These are phyloP conservation scores for Polypedilum pembai DNA, from an alignment of 1,140 invertebrate species.

Conservation along the genomic window DNA sequence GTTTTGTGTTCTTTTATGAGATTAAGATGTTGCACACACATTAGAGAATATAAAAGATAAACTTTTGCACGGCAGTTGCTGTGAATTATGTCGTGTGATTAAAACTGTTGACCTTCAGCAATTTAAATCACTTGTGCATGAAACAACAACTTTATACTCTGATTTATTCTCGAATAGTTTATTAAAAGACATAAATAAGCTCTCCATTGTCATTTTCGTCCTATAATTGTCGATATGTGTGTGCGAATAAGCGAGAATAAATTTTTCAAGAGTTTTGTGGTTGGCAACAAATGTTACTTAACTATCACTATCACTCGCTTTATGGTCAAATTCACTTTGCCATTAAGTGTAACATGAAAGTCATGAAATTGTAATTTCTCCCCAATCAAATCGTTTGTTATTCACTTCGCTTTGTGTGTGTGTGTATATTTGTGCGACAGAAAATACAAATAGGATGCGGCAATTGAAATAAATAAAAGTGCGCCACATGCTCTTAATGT, in stretches of 20 bases:
- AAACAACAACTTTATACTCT: not conserved
- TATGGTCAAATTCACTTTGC: no score
- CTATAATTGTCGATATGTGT: not conserved
- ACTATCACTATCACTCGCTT: no score
- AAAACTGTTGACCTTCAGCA: not conserved
- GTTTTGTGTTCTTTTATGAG: no score
- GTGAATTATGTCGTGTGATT: not conserved
- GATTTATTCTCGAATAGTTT: not conserved
- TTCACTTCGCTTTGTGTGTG: no score
- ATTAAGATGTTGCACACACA: no score
- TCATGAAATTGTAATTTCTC: no score
- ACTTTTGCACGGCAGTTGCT: no score
- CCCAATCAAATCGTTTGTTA: no score
- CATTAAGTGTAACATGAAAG: no score
- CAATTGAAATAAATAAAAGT: slow-evolving; percentile 14
- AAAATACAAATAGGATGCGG: not conserved
- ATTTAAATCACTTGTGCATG: not conserved
- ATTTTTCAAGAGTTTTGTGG: not conserved
- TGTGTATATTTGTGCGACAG: no score
- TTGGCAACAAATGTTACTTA: no score
- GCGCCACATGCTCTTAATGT: slow-evolving; percentile 10
- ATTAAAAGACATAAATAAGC: not conserved
- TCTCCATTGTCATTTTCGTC: not conserved
- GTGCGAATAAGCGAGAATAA: not conserved
- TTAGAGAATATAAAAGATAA: no score